Percentiles rank a stretch among this genome's conserved stretches.
Evolutionary conservation across 2,888 invertebrate genomes (phyloP).

Genomic region (Bombylius discolor): DNA sequence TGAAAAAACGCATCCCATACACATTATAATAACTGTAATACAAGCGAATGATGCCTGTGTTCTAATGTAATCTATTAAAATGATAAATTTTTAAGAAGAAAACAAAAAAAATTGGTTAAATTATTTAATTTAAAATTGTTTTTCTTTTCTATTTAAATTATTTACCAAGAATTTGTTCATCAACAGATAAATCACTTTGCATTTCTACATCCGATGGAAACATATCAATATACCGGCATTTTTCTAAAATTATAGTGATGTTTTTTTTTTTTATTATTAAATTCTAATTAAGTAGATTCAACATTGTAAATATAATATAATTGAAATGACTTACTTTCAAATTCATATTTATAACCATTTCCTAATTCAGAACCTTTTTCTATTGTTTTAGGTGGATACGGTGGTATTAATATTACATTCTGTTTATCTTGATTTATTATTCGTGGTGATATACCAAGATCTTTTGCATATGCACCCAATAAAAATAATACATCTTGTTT

Average conservation of each 20-base stretch:
- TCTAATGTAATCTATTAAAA: conserved; percentile 56
- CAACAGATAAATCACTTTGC: conserved; percentile 40
- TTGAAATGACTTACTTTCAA: conserved; percentile 21
- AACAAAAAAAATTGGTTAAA: not conserved
- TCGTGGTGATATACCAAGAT: conserved; percentile 29
- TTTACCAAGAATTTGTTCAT: conserved; percentile 43
- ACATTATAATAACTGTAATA: conserved; percentile 67
- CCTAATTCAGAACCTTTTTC: conserved; percentile 20
- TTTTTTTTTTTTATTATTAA: too few relatives aligned
- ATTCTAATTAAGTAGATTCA: too few relatives aligned
- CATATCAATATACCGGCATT: conserved; percentile 48
- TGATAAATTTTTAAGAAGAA: not conserved
- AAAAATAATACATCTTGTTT: conserved; percentile 26
- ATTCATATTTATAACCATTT: conserved; percentile 29
- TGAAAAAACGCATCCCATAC: conserved; percentile 69
- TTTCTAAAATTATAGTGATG: conserved; percentile 31
- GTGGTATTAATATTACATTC: conserved; percentile 30
- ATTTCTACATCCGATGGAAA: conserved; percentile 43
- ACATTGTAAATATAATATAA: too few relatives aligned
- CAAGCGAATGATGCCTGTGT: conserved; percentile 75
- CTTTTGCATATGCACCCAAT: conserved; percentile 28
- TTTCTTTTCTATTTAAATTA: conserved; percentile 7
- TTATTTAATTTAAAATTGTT: too few relatives aligned
- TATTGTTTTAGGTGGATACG: conserved; percentile 22
- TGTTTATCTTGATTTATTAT: conserved; percentile 26